Percentiles rank a stretch among this genome's conserved stretches.
phyloP scores from a whole-genome alignment of 1,140 invertebrate species.

The Eriosoma lanigerum region DNA sequence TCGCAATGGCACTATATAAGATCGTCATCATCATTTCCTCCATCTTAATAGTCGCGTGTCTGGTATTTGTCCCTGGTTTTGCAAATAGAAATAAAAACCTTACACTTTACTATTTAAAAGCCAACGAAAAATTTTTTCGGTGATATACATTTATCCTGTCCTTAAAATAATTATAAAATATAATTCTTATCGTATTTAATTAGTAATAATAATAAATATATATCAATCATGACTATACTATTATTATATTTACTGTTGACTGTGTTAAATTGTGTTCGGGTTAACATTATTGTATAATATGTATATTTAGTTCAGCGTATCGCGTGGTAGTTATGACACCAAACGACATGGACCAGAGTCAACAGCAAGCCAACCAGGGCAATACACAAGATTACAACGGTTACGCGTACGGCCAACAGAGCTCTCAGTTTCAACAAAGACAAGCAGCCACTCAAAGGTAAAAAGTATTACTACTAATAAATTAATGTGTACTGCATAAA shows the following conservation, averaged over 20 bases:
- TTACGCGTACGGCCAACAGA: constrained; percentile 34
- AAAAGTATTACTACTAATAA: not conserved
- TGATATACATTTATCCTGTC: no score
- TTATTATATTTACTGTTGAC: not conserved
- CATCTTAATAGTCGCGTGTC: no score
- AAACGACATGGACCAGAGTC: constrained; percentile 49
- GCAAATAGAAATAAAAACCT: no score
- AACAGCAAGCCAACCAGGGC: constrained; percentile 45
- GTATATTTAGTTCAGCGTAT: not conserved
- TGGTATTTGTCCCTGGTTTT: no score
- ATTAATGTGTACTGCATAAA: no score
- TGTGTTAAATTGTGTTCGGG: not conserved
- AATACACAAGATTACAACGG: constrained; percentile 49
- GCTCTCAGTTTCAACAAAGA: constrained; percentile 37
- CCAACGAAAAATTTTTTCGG: no score
- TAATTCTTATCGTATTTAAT: no score
- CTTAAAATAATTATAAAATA: no score
- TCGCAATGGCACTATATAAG: no score
- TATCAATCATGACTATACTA: not conserved
- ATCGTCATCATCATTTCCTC: no score
- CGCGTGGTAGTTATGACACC: constrained; percentile 28
- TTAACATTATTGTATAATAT: not conserved
- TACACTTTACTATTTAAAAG: no score
- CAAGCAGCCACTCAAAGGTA: constrained; percentile 29
- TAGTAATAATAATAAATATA: no score